Percentiles rank a stretch among this genome's conserved stretches.
phyloP scores from a whole-genome alignment of 2,113 vertebrate genomes.

The Percopsis transmontana region DNA sequence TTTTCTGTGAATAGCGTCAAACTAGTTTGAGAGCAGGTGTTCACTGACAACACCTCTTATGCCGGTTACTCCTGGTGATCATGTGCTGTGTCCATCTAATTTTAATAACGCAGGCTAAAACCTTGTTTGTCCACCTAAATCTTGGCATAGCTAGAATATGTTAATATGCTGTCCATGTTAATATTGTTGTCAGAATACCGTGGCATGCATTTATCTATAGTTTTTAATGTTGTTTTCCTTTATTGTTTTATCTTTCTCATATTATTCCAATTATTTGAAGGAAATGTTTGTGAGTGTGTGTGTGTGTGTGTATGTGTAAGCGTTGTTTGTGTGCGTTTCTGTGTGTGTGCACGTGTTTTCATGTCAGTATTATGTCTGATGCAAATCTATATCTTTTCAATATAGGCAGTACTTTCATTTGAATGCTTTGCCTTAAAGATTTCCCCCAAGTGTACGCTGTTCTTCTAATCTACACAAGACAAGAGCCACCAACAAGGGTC shows the following conservation, averaged over 20 bases:
- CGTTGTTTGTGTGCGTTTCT: constrained; percentile 14
- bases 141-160: too few species aligned
- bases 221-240: constrained; percentile 13
- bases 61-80: too few species aligned
- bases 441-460: constrained; percentile 6
- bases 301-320: constrained; percentile 11
- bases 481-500: constrained; percentile 12
- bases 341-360: constrained; percentile 40
- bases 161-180: too few species aligned
- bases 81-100: constrained; percentile 16
- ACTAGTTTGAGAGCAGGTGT: not conserved
- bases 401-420: not conserved
- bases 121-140: too few species aligned
- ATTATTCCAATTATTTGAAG: not conserved
- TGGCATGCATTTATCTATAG: constrained; percentile 8
- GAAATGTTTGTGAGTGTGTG: constrained; percentile 3
- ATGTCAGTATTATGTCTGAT: constrained; percentile 21
- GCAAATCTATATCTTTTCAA: constrained; percentile 13
- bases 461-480: constrained; percentile 30
- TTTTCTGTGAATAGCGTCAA: constrained; percentile 12
- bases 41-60: constrained; percentile 13
- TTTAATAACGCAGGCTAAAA: too few species aligned
- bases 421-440: not conserved
- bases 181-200: not conserved
- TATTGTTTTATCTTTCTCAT: not conserved